These are phyloP conservation scores for Neelides sp. DNA, from an alignment of 1,140 invertebrate genomes.

Conservation along the genomic window DNA sequence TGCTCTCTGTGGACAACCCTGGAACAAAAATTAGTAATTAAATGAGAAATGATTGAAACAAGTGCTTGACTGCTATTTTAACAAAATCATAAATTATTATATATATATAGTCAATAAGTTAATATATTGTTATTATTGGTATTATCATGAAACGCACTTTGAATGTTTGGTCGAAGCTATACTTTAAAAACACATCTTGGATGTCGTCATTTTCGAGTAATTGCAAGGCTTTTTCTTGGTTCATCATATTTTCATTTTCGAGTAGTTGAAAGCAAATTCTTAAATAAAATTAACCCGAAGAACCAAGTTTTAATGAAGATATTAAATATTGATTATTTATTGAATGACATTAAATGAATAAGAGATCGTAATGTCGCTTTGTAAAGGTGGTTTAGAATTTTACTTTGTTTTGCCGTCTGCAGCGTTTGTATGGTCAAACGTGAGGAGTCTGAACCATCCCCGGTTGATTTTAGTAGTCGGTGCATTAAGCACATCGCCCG, in stretches of 20 bases:
- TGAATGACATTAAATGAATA: background rate
- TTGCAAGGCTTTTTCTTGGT: slow-evolving; percentile 26
- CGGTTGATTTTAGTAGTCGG: slow-evolving; percentile 10
- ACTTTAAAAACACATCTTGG: slow-evolving; percentile 27
- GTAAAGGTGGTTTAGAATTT: slow-evolving; percentile 4
- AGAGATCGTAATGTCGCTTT: slow-evolving; percentile 1
- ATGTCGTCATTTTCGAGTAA: slow-evolving; percentile 25
- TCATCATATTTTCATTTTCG: slow-evolving; percentile 31
- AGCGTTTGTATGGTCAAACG: slow-evolving; percentile 29
- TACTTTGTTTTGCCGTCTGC: slow-evolving; percentile 31
- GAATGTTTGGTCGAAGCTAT: slow-evolving; percentile 21
- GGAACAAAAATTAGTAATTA: too few species aligned
- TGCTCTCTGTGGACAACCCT: slow-evolving; percentile 24
- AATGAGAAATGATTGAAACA: background rate
- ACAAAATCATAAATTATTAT: too few species aligned
- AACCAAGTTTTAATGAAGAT: background rate
- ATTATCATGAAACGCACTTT: background rate
- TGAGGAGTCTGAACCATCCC: slow-evolving; percentile 22
- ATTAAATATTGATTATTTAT: background rate
- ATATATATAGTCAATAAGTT: too few species aligned
- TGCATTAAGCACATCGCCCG: slow-evolving; percentile 17
- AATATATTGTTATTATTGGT: too few species aligned
- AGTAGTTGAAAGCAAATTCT: slow-evolving; percentile 29
- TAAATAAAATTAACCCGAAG: slow-evolving; percentile 4
- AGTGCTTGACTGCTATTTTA: background rate